phyloP scores from a whole-genome alignment of 2,888 invertebrate species.

The Oithona nana region DNA sequence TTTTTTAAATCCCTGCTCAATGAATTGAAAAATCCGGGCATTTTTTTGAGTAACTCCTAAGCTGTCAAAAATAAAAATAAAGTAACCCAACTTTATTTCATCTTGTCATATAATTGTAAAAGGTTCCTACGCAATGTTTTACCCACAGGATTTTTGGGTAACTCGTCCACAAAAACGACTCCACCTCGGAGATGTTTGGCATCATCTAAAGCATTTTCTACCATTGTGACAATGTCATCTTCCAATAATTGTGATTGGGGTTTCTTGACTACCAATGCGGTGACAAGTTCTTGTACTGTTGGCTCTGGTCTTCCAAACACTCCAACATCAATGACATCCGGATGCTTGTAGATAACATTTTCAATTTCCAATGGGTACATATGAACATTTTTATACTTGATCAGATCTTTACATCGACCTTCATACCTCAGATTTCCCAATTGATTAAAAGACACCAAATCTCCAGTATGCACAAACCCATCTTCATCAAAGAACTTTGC shows the following conservation, averaged over 20 bases:
- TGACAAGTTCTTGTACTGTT: background rate
- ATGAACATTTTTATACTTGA: background rate
- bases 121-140: slow-evolving; percentile 16
- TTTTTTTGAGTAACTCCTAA: too few species aligned
- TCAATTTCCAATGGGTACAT: background rate
- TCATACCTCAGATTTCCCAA: background rate
- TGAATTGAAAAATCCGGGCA: too few species aligned
- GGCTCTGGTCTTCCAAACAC: background rate
- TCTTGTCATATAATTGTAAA: too few species aligned
- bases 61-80: too few species aligned
- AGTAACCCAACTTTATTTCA: too few species aligned
- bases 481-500: background rate
- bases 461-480: background rate
- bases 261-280: background rate
- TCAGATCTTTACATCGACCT: background rate
- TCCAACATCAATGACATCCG: background rate
- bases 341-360: background rate
- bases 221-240: background rate
- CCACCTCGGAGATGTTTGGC: background rate
- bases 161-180: background rate
- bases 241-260: background rate
- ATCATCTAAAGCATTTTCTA: background rate
- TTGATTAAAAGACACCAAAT: background rate
- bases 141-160: background rate
- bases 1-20: too few species aligned